Base-by-base conservation (phyloP, 2,797 vertebrate species). In the Champsocephalus gunnari region DNA sequence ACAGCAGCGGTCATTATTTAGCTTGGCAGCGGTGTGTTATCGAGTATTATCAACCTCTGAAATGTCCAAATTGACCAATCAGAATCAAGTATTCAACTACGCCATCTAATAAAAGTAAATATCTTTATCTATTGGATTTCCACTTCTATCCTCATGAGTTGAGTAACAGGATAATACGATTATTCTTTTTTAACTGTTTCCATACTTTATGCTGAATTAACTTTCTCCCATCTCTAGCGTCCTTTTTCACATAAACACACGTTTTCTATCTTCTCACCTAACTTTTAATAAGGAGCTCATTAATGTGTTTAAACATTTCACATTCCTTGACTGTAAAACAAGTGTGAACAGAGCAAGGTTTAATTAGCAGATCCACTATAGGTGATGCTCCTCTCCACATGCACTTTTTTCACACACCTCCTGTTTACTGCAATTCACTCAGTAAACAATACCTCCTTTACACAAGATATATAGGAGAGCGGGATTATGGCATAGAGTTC, bases 311-410 rank as follows among this genome's bases (percentile, higher is more conserved):
- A 43, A 28, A 21, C 9, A 44, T 48, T 71, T 73, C 54, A 17
- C 14, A 57, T 74, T 66, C 59, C 73, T 60, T 51, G 44, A 17
- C 45, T 56, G 53, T 12, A 68, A 62, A 19, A 50, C n/a, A 24
- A 9, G n/a, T 71, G 50, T 53, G 73, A 51, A 75, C 24, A 17
- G 10, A 28, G 32, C 10, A n/a, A 45, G 44, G 16, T 78, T 44
- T 28, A 66, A 76, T 84, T 61, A 59, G 10, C 19, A 54, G 79
- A 77, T 75, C 48, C 50, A 69, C 56, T 13, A 12, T 38, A 72
- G 63, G 73, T 59, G 55, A 82, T 44, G 60, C 65, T 63, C 63
- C 50, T 67, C 69, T 56, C 70, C 49, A 85, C 73, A 24, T 72
- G 68, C 49, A 57, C 60, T 74, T 66, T 76, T 81, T 72, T 84